A percentile compares a stretch with the other conserved stretches of the same genome.
These are phyloP conservation scores for Eucidaris tribuloides DNA, from an alignment of 35 echinoderm and acorn worm species.

Conservation along the genomic window DNA sequence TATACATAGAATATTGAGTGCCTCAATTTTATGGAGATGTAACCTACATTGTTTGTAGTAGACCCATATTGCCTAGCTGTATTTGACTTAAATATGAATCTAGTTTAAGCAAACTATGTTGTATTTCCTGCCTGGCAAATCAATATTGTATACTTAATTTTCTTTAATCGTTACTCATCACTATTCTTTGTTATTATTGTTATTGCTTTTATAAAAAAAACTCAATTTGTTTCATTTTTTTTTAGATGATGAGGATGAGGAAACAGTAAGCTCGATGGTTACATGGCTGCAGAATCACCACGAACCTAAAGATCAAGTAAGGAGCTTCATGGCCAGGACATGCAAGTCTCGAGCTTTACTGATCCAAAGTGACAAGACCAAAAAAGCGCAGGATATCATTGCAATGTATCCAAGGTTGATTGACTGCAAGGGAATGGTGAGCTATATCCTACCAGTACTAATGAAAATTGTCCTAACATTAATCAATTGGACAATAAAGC, in stretches of 20 bases:
- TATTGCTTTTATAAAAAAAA: no score
- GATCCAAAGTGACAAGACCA: neutral
- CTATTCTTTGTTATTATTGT: no score
- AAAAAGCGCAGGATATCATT: neutral
- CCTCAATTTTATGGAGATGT: no score
- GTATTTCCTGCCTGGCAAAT: no score
- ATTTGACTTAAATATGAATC: no score
- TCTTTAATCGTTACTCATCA: no score
- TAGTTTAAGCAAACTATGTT: no score
- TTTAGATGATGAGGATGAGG: conserved; percentile 1
- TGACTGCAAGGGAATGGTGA: conserved; percentile 6
- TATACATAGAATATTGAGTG: no score
- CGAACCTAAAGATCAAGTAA: neutral
- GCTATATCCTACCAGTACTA: conserved; percentile 12
- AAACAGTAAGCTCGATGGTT: neutral
- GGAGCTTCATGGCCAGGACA: neutral
- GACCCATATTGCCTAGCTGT: no score
- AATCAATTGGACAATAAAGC: neutral
- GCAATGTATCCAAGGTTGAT: conserved; percentile 6
- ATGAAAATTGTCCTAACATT: neutral
- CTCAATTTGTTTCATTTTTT: no score
- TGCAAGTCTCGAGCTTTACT: conserved; percentile 14
- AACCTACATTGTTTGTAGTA: no score
- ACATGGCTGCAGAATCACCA: conserved; percentile 3
- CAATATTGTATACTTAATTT: no score